Conservation (phyloP, 2,113 vertebrate genomes). For the Cyanoderma ruficeps region DNA sequence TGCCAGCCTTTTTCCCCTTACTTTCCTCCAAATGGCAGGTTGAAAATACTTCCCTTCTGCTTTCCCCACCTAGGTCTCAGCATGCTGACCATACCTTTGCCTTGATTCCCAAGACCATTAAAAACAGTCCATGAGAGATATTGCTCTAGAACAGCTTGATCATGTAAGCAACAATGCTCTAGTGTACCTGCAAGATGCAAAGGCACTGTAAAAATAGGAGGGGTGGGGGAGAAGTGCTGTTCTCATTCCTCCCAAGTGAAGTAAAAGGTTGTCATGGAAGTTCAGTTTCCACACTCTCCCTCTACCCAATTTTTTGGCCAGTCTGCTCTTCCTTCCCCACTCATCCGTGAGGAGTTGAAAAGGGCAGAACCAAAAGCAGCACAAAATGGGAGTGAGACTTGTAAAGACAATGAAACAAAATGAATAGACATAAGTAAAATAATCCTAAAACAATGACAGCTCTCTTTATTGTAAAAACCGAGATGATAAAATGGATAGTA, state of each 20-base stretch:
- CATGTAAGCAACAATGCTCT: background rate
- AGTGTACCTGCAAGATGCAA: background rate
- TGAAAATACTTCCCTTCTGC: background rate
- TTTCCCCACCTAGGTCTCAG: background rate
- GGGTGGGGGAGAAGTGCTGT: background rate
- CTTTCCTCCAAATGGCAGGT: background rate
- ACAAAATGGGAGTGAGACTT: background rate
- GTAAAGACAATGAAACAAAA: slow-evolving; percentile 58
- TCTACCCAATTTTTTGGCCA: background rate
- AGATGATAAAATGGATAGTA: slow-evolving; percentile 63
- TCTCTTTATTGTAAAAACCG: slow-evolving; percentile 46
- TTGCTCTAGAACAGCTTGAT: background rate
- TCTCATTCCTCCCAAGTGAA: background rate
- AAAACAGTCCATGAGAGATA: background rate
- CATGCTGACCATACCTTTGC: fast-evolving
- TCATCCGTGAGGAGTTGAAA: background rate
- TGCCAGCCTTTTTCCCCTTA: background rate
- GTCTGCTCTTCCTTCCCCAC: background rate
- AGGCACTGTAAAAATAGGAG: background rate
- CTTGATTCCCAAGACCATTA: background rate
- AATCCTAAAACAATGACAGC: slow-evolving; percentile 62
- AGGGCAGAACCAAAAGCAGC: slow-evolving; percentile 22
- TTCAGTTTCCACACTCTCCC: background rate
- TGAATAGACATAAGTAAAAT: slow-evolving; percentile 63
- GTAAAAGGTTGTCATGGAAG: background rate